Percentiles rank a stretch among this genome's conserved stretches.
Evolutionary conservation across 2,888 invertebrate species (phyloP).

Genomic region (Flexamia atlantica): DNA sequence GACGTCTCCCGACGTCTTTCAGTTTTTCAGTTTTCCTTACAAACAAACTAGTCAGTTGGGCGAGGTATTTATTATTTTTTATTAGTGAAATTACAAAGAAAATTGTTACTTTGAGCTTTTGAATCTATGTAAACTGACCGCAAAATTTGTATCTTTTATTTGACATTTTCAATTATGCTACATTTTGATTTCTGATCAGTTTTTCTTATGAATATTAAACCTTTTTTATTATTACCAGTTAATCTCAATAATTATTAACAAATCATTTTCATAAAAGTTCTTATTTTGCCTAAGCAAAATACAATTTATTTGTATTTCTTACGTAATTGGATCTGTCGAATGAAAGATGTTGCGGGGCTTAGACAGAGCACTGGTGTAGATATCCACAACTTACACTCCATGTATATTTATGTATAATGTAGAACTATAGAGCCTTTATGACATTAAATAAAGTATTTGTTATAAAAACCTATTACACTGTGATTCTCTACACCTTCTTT

Average conservation of each 20-base stretch:
- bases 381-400: conserved; percentile 60
- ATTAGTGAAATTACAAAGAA: conserved; percentile 22
- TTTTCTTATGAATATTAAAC: no score
- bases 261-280: no score
- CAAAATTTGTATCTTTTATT: conserved; percentile 20
- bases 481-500: background rate
- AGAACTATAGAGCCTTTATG: conserved; percentile 62
- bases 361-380: conserved; percentile 62
- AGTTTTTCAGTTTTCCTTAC: background rate
- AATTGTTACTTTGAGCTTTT: conserved; percentile 27
- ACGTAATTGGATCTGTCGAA: conserved; percentile 37
- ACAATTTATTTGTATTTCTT: background rate
- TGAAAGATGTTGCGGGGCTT: conserved; percentile 24
- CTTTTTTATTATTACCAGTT: no score
- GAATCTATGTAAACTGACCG: conserved; percentile 14
- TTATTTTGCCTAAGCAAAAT: no score
- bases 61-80: conserved; percentile 19
- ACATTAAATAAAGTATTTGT: conserved; percentile 68
- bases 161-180: conserved; percentile 39
- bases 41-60: conserved; percentile 33
- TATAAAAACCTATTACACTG: conserved; percentile 63
- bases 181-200: no score
- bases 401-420: conserved; percentile 64
- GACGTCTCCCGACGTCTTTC: background rate
- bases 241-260: no score